Base-by-base conservation (phyloP, 2,113 vertebrate species). In the Silurus asotus region DNA sequence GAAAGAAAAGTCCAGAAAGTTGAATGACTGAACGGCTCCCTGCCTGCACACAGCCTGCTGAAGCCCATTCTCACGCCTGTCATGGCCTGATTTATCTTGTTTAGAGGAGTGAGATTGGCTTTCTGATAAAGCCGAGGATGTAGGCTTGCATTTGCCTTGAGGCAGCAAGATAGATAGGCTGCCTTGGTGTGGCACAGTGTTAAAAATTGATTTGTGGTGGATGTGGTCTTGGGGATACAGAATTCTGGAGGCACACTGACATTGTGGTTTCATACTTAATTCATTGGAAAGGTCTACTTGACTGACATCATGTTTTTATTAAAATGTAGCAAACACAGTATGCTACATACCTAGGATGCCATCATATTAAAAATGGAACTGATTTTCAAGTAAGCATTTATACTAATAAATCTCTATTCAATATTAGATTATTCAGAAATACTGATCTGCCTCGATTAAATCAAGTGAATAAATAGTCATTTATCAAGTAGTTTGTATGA, bases 31-130 rank as follows among this genome's bases (percentile, higher is more conserved):
- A 87, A 78, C 11, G 84, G 78, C 70, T 83, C 70, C 72, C 85
- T 81, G 85, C 84, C 70, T 82, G 84, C 85, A 82, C 85, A 84
- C 74, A 86, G 74, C 69, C 59, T 56, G 59, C 49, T 25, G 28
- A 80, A 79, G 80, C 80, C 80, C 64, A 80, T 75, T 79, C 85
- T 83, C 79, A 87, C 51, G 86, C 86, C 86, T 89, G 87, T 84
- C 89, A 85, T 37, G 83, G 37, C 80, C 83, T 85, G 87, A 88
- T 90, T 90, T 88, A 90, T 90, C 87, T 88, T 87, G 85, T 90
- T 90, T 90, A 84, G 83, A 84, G 80, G 79, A 82, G 87, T 76
- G 80, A 88, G 88, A 88, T 87, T 88, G 83, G 85, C 82, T 90
- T 87, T 87, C 55, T 77, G 74, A 90, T 87, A 86, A 88, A 90